A percentile compares a stretch with the other conserved stretches of the same genome.
These are phyloP conservation scores for Chloroceryle aenea DNA, from an alignment of 2,113 vertebrate genomes.

Conservation along the genomic window DNA sequence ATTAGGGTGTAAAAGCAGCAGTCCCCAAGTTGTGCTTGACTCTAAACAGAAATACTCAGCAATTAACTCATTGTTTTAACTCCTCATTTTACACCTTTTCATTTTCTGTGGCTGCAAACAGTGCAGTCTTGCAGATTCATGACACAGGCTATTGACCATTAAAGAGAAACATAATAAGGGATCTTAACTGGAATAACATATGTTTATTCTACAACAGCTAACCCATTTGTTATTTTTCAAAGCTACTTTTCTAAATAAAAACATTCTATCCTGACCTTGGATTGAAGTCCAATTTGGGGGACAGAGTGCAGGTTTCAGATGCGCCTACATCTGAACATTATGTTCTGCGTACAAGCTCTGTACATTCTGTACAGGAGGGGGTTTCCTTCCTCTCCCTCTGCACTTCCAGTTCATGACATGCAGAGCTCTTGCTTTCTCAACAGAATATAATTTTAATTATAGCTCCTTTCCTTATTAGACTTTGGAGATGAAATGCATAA, in stretches of 20 bases:
- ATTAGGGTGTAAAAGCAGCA: not conserved
- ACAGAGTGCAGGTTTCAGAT: conserved; percentile 7
- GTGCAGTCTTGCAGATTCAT: not conserved
- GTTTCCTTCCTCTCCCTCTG: not conserved
- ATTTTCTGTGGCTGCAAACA: not conserved
- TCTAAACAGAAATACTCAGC: not conserved
- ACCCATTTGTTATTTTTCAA: not conserved
- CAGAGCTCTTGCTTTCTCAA: not conserved
- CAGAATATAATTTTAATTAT: not conserved
- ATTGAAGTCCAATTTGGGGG: not conserved
- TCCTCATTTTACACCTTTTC: not conserved
- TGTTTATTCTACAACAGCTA: conserved; percentile 2
- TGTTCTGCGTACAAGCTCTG: not conserved
- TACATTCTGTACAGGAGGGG: conserved; percentile 7
- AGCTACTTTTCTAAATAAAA: conserved; percentile 22
- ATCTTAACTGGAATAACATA: not conserved
- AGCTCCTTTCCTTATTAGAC: not conserved
- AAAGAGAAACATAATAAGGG: not conserved
- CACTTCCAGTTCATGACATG: conserved; percentile 18
- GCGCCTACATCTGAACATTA: not conserved
- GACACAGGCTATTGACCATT: not conserved
- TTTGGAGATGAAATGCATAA: not conserved
- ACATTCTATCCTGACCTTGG: not conserved
- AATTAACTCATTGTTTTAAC: not conserved
- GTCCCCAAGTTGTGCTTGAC: not conserved